phyloP scores from a whole-genome alignment of 2,797 vertebrate genomes.

The Propithecus deckenii region DNA sequence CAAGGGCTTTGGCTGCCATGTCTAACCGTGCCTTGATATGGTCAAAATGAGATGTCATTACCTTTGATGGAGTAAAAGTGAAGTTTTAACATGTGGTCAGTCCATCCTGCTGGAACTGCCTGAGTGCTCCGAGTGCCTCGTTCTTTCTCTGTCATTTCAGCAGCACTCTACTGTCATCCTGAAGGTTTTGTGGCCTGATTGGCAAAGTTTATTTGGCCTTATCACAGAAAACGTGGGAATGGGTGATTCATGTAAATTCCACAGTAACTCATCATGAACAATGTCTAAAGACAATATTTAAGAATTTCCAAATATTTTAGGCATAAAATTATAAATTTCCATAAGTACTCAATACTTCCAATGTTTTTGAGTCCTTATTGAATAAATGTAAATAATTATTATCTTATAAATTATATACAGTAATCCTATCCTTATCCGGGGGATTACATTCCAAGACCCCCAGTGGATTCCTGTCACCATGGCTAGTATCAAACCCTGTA shows the following conservation, averaged over 20 bases:
- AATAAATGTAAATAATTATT: neutral
- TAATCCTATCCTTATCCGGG: neutral
- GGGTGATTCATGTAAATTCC: neutral
- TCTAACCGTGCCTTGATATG: neutral
- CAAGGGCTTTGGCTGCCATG: neutral
- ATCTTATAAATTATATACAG: neutral
- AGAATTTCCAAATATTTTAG: neutral
- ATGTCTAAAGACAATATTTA: neutral
- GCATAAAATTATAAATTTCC: neutral
- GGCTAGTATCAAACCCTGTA: neutral
- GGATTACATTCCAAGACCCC: neutral
- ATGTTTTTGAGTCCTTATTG: neutral
- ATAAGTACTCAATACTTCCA: neutral
- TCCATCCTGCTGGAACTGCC: neutral
- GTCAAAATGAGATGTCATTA: neutral
- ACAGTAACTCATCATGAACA: neutral
- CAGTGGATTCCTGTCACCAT: neutral
- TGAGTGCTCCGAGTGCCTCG: neutral
- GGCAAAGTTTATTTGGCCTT: neutral
- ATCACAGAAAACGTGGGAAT: neutral
- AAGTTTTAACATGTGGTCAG: neutral
- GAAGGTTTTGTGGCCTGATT: neutral
- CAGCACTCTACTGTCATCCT: neutral
- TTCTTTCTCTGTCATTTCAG: neutral
- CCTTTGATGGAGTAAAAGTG: neutral